Base-by-base conservation (phyloP, 2,113 vertebrate species). In the Pterocles gutturalis region DNA sequence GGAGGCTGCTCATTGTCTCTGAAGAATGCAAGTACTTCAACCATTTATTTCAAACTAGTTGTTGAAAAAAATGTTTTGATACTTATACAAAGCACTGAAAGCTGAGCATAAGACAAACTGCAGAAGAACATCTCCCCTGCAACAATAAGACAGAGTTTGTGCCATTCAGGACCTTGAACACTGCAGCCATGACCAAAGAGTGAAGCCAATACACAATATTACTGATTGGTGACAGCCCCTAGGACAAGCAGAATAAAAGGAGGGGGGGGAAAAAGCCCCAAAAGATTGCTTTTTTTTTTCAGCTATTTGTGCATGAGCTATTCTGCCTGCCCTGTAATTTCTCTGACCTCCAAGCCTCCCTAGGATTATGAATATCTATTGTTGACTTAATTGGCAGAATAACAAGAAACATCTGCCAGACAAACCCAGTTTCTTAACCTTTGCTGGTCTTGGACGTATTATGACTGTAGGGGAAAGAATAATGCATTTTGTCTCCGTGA, bases 391-490 rank as follows among this genome's bases (percentile, higher is more conserved):
- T 81, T 96, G 72, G 64, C 88, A 92, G 72, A 94, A 87, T 67
- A 97, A 96, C 33, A 87, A 96, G 89, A 96, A 96, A 92, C 88
- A 95, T 96, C 83, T 94, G 93, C 90, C 85, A 96, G 92, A 92
- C 26, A 73, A 95, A 90, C 29, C 10, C 79, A 83, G 46, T 60
- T 94, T 78, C 90, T 96, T 90, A 92, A 90, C 76, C 90, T 94
- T 76, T 93, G 51, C 76, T 84, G 76, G 17, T 96, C 67, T 66
- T n/a, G 17, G 71, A 75, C 60, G 89, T 51, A 26, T 64, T 58
- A 41, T 28, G 21, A 78, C 29, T 64, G 38, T 20, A 65, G 49
- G 31, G 45, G 26, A 85, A 93, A 81, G 60, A 95, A 90, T 53
- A 89, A 70, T 51, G 46, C 12, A 10, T 81, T 93, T 90, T 90